phyloP scores from a whole-genome alignment of 2,888 invertebrate genomes.

The Drosophila mettleri region DNA sequence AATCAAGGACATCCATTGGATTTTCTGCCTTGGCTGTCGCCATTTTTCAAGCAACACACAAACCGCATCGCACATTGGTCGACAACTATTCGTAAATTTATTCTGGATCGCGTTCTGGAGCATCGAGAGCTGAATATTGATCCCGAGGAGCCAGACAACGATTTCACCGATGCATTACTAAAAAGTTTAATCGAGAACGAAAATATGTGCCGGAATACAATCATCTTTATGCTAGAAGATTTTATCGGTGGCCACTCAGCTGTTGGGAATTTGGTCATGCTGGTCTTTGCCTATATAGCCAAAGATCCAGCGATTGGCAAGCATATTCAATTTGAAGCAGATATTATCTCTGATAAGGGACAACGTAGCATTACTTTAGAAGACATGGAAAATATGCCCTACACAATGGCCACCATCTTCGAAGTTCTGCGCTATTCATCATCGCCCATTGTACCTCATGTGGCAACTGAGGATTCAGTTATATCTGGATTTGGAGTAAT shows the following conservation, averaged over 20 bases:
- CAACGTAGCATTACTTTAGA: slow-evolving; percentile 87
- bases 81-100: slow-evolving; percentile 89
- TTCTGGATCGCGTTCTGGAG: slow-evolving; percentile 89
- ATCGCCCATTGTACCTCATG: slow-evolving; percentile 96
- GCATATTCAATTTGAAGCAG: slow-evolving; percentile 90
- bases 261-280: slow-evolving; percentile 93
- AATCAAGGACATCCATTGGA: slow-evolving; percentile 95
- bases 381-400: slow-evolving; percentile 90
- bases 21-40: slow-evolving; percentile 92
- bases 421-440: slow-evolving; percentile 92
- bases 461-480: slow-evolving; percentile 91
- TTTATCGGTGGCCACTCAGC: slow-evolving; percentile 95
- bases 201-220: slow-evolving; percentile 89
- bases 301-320: slow-evolving; percentile 88
- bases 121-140: slow-evolving; percentile 85
- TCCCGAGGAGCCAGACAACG: slow-evolving; percentile 88
- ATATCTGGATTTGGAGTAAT: slow-evolving; percentile 90
- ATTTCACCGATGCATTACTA: slow-evolving; percentile 92
- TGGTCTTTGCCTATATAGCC: slow-evolving; percentile 89
- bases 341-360: slow-evolving; percentile 86
- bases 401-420: slow-evolving; percentile 92
- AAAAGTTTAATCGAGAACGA: slow-evolving; percentile 88
- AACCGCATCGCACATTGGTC: slow-evolving; percentile 89
- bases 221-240: slow-evolving; percentile 93
- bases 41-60: slow-evolving; percentile 90